These are phyloP conservation scores for Hemicentrotus pulcherrimus DNA, from an alignment of 35 echinoderm and acorn worm genomes.

Conservation along the genomic window DNA sequence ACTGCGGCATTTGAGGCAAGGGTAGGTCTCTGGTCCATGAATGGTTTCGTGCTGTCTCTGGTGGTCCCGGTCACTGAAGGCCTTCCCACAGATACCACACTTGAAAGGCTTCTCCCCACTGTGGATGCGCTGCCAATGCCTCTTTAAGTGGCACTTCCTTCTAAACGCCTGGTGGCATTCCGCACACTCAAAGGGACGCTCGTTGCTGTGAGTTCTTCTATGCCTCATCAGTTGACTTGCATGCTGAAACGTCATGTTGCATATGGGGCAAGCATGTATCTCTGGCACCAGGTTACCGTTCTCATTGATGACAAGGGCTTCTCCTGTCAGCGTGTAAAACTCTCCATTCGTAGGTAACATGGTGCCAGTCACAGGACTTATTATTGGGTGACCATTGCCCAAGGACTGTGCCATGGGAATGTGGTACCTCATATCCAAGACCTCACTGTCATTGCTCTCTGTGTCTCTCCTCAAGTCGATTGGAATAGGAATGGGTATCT, in stretches of 20 bases:
- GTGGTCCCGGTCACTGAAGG: slow-evolving; percentile 95
- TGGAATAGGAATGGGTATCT: slow-evolving; percentile 49
- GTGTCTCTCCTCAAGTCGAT: slow-evolving; percentile 47
- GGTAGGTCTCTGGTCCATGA: slow-evolving; percentile 97
- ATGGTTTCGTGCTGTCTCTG: slow-evolving; percentile 96
- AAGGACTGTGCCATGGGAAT: not conserved
- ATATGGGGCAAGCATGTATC: slow-evolving; percentile 76
- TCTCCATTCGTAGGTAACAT: slow-evolving; percentile 2
- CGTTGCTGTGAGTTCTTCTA: slow-evolving; percentile 87
- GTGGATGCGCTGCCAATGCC: slow-evolving; percentile 97
- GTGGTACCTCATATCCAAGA: slow-evolving; percentile 40
- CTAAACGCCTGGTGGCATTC: slow-evolving; percentile 94
- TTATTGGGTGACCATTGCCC: slow-evolving; percentile 20
- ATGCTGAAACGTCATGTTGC: slow-evolving; percentile 94
- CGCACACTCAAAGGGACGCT: slow-evolving; percentile 88
- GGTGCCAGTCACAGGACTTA: slow-evolving; percentile 8
- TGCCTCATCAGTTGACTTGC: slow-evolving; percentile 88
- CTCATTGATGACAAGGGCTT: slow-evolving; percentile 47
- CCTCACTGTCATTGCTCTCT: slow-evolving; percentile 23
- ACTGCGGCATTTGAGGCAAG: slow-evolving; percentile 85
- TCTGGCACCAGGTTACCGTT: slow-evolving; percentile 13
- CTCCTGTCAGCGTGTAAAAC: slow-evolving; percentile 39
- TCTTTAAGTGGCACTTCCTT: slow-evolving; percentile 95
- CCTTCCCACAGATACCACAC: slow-evolving; percentile 94
- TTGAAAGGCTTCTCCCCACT: slow-evolving; percentile 98